Base-by-base conservation (phyloP, 1,140 invertebrate genomes). In the Condylostylus longicornis region DNA sequence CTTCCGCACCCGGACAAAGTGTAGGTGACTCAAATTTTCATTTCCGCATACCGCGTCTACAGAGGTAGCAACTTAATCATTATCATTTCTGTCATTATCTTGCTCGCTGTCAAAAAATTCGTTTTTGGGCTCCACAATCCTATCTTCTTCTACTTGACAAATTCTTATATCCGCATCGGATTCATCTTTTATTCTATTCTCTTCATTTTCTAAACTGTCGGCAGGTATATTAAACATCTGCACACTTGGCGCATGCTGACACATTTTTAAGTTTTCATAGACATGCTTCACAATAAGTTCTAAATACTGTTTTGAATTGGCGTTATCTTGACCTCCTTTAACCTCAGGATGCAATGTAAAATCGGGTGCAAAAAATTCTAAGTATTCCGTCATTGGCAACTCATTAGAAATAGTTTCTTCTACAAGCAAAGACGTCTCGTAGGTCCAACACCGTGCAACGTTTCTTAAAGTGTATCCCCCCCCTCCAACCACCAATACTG, bases 381-480 rank as follows among this genome's bases (percentile, higher is more conserved):
- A 71, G 54, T 96, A 97, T 58, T 95, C 89, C 7, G 79, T 89
- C 48, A 89, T 87, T 0, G 90, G 90, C 19, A 96, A 63, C 53
- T 95, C 88, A 53, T 91, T 90, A 23, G 78, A 82, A 19, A 97
- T 91, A 29, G 79, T 74, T 51, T 93, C 82, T 51, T 94, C 88
- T 0, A 93, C 73, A 0, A 96, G 64, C 2, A 98, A 64, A 0
- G 91, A 94, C 0, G 96, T 99, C 64, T 99, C 96, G 48, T 97
- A 95, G 0, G 95, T 95, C 96, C 96, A 99, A 59, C 93, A 98
- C 29, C 96, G 68, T 0, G 95, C 94, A 1, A 99, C 96, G 60
- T 99, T 99, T 35, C 91, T 69, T 5, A 98, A 66, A 0, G 94
- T 98, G 54, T 99, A 99, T 6, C 55, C 55, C 6, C 55, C 55